A percentile compares a stretch with the other conserved stretches of the same genome.
Evolutionary conservation across 2,797 vertebrate genomes (phyloP).

Genomic region (Urosaurus nigricauda): DNA sequence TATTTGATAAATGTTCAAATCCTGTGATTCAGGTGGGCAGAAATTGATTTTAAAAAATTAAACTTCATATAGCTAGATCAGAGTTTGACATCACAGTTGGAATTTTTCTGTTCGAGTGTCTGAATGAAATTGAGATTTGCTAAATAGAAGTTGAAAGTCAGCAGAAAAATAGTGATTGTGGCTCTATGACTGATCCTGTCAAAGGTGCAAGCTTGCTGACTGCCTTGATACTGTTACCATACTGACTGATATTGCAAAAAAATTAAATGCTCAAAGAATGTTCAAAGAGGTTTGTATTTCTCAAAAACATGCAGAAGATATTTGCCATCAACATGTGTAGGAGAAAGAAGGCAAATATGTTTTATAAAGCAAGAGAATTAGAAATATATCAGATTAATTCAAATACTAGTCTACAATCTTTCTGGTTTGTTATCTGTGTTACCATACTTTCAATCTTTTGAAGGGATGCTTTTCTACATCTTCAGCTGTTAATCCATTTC

Average conservation of each 20-base stretch:
- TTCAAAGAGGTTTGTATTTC: neutral
- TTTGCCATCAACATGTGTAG: neutral
- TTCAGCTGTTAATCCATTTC: neutral
- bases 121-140: neutral
- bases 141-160: neutral
- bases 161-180: neutral
- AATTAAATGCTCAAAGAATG: neutral
- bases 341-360: neutral
- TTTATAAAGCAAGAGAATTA: neutral
- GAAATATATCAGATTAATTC: neutral
- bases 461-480: neutral
- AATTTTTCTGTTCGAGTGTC: neutral
- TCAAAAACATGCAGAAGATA: too few species aligned
- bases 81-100: neutral
- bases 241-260: neutral
- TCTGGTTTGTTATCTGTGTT: neutral
- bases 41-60: neutral
- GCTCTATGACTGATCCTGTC: neutral
- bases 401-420: neutral
- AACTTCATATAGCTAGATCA: neutral
- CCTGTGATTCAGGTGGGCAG: too few species aligned
- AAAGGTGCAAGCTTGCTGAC: neutral
- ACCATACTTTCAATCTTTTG: neutral
- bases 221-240: neutral
- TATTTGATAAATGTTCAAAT: neutral